phyloP scores from a whole-genome alignment of 1,140 invertebrate species.

The Oryctes rhinoceros region DNA sequence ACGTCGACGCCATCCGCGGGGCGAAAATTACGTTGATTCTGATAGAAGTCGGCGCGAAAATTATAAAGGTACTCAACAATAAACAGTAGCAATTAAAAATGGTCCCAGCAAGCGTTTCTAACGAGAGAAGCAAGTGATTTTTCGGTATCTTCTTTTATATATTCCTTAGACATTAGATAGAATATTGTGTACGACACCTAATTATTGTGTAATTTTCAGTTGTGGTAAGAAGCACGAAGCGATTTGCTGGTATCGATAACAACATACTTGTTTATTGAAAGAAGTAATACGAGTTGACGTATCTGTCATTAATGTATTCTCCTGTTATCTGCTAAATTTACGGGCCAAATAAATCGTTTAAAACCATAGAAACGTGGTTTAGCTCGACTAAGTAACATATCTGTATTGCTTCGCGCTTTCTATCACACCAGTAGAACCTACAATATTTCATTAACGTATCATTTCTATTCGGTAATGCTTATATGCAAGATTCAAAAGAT shows the following conservation, averaged over 20 bases:
- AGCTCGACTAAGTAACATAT: background rate
- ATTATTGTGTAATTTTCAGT: background rate
- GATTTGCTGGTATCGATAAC: background rate
- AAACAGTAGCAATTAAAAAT: conserved; percentile 44
- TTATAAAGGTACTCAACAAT: background rate
- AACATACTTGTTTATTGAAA: no score
- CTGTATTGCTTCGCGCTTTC: background rate
- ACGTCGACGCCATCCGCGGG: background rate
- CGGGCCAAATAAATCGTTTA: no score
- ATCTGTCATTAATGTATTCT: no score
- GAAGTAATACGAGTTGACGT: no score
- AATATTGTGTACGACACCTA: background rate
- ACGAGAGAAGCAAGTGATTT: conserved; percentile 41
- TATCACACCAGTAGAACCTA: background rate
- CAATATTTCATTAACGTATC: background rate
- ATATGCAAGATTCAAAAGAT: no score
- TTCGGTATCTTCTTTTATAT: conserved; percentile 39
- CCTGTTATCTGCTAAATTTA: no score
- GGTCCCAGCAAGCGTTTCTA: conserved; percentile 45
- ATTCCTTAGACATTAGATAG: conserved; percentile 22
- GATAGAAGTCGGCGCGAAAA: background rate
- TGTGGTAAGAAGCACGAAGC: no score
- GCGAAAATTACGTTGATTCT: background rate
- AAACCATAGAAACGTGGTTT: no score
- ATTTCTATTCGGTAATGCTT: background rate